A percentile compares a stretch with the other conserved stretches of the same genome.
Evolutionary conservation across 2,797 vertebrate species (phyloP).

Genomic region (Microctenopoma stevenorrisi): DNA sequence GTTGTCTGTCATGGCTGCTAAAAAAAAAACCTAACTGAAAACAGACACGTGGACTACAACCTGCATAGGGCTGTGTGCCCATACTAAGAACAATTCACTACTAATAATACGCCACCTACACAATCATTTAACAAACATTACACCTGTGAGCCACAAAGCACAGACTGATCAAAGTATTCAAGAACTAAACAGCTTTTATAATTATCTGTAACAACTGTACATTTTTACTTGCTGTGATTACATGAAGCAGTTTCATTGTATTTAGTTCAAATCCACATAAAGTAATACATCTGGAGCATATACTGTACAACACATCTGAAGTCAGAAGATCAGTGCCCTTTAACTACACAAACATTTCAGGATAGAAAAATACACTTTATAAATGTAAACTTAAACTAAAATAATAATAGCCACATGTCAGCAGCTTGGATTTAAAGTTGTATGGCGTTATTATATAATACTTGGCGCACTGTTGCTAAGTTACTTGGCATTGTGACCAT

Average conservation of each 20-base stretch:
- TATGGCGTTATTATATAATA: constrained; percentile 74
- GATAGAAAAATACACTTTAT: constrained; percentile 84
- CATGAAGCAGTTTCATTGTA: constrained; percentile 28
- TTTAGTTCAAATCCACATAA: constrained; percentile 29
- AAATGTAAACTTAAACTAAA: constrained; percentile 77
- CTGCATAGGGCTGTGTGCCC: constrained; percentile 62
- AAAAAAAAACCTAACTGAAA: constrained; percentile 57
- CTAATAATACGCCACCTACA: constrained; percentile 75
- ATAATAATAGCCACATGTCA: constrained; percentile 76
- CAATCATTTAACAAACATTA: constrained; percentile 60
- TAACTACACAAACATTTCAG: constrained; percentile 59
- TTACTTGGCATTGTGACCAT: constrained; percentile 76
- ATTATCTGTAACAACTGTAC: constrained; percentile 30
- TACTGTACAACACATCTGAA: constrained; percentile 46
- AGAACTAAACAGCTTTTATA: constrained; percentile 32
- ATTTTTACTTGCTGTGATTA: constrained; percentile 42
- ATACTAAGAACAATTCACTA: constrained; percentile 68
- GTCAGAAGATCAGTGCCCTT: constrained; percentile 38
- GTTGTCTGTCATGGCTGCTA: constrained; percentile 50
- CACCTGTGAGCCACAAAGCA: constrained; percentile 51
- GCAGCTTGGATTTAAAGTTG: constrained; percentile 80
- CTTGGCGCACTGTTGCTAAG: constrained; percentile 76
- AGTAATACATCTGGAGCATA: constrained; percentile 39
- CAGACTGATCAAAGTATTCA: constrained; percentile 46
- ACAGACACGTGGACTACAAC: constrained; percentile 52